A percentile compares a stretch with the other conserved stretches of the same genome.
phyloP scores from a whole-genome alignment of 2,113 vertebrate species.

The Telmatochromis brichardi region DNA sequence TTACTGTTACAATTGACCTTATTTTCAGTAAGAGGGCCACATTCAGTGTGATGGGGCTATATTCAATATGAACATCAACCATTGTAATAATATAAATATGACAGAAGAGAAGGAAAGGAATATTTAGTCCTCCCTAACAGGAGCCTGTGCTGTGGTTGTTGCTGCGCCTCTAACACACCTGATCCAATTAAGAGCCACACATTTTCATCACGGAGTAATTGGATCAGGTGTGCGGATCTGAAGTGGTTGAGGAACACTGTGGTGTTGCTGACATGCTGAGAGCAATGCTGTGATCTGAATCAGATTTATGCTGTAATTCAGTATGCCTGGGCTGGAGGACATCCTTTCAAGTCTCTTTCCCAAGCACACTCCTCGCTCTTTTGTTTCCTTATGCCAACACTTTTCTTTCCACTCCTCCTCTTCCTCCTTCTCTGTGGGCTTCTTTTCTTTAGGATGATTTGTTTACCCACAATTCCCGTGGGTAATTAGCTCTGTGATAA shows the following conservation, averaged over 20 bases:
- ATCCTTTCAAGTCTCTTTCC: not conserved
- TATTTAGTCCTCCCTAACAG: not conserved
- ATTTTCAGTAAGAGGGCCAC: not conserved
- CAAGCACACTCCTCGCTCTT: not conserved
- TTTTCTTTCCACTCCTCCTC: constrained; percentile 20
- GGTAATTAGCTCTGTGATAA: constrained; percentile 66
- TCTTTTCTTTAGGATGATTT: constrained; percentile 55
- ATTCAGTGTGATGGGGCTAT: not conserved
- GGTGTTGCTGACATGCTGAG: not conserved
- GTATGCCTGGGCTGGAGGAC: not conserved
- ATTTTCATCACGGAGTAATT: not conserved
- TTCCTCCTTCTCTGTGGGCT: constrained; percentile 13
- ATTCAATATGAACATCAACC: not conserved
- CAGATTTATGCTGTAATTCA: not conserved
- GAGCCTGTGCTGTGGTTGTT: not conserved
- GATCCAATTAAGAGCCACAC: constrained; percentile 6
- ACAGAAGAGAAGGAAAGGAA: not conserved
- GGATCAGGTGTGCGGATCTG: constrained; percentile 12
- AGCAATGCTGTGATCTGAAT: not conserved
- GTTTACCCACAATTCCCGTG: constrained; percentile 62
- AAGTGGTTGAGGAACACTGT: not conserved
- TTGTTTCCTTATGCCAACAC: not conserved
- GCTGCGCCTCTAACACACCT: not conserved
- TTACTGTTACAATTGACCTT: not conserved
- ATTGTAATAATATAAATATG: not conserved